These are phyloP conservation scores for Ferdinandea cuprea DNA, from an alignment of 2,888 invertebrate genomes.

Conservation along the genomic window DNA sequence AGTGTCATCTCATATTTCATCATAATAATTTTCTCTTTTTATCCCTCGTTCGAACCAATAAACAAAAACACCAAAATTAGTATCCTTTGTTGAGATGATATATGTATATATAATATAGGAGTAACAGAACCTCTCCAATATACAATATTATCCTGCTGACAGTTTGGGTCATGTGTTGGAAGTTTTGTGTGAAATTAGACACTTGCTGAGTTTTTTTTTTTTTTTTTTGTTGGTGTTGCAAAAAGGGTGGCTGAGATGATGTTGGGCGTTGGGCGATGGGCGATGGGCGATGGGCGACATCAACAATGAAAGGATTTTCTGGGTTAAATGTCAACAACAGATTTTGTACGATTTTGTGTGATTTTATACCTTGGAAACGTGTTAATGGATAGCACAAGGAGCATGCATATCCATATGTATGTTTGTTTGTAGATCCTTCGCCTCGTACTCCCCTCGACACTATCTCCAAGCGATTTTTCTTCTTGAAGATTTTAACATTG, in stretches of 20 bases:
- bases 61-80: conserved; percentile 66
- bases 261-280: neutral
- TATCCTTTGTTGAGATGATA: conserved; percentile 42
- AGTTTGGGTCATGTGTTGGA: conserved; percentile 37
- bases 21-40: conserved; percentile 45
- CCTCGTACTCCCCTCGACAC: too few species aligned
- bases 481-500: conserved; percentile 35
- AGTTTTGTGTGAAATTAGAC: conserved; percentile 51
- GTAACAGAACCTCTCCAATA: neutral
- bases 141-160: conserved; percentile 16
- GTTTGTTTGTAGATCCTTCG: neutral
- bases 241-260: too few species aligned
- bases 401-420: neutral
- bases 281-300: neutral
- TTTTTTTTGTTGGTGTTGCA: too few species aligned
- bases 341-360: conserved; percentile 57
- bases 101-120: neutral
- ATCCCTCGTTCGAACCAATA: conserved; percentile 49
- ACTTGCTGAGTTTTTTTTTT: conserved; percentile 30
- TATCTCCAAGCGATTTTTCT: neutral
- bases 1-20: conserved; percentile 63
- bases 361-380: conserved; percentile 45
- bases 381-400: conserved; percentile 39
- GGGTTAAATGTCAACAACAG: conserved; percentile 60
- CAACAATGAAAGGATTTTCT: conserved; percentile 38